A percentile compares a stretch with the other conserved stretches of the same genome.
Evolutionary conservation across 2,797 vertebrate genomes (phyloP).

Genomic region (Tympanoctomys barrerae): DNA sequence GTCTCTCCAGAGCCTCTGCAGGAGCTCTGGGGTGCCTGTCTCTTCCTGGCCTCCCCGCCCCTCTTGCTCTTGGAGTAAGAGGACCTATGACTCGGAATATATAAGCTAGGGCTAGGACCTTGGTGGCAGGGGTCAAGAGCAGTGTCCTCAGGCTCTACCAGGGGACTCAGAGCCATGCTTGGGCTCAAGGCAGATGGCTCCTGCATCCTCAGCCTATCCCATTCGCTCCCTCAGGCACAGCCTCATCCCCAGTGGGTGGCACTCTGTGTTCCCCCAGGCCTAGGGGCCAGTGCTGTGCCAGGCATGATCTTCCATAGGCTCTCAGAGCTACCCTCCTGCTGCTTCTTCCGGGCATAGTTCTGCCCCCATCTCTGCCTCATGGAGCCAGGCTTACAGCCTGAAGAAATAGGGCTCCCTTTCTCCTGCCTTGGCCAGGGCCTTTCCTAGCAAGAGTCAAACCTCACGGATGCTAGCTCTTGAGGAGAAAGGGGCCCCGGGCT

Average conservation of each 20-base stretch:
- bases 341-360: background rate
- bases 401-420: background rate
- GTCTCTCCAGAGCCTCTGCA: background rate
- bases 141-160: no score
- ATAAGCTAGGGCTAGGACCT: background rate
- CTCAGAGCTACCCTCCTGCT: background rate
- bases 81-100: background rate
- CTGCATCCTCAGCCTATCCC: background rate
- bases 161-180: rapidly evolving
- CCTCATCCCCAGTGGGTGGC: background rate
- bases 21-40: background rate
- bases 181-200: background rate
- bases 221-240: background rate
- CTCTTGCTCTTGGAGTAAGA: background rate
- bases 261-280: background rate
- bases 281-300: background rate
- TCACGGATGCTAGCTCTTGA: background rate
- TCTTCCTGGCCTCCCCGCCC: background rate
- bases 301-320: background rate
- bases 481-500: background rate
- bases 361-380: background rate
- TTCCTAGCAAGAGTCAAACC: background rate
- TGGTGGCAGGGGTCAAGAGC: rapidly evolving
- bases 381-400: background rate
- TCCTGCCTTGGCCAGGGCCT: background rate